Percentiles rank a stretch among this genome's conserved stretches.
Evolutionary conservation across 2,888 invertebrate species (phyloP).

Genomic region (Balanococcus diminutus): DNA sequence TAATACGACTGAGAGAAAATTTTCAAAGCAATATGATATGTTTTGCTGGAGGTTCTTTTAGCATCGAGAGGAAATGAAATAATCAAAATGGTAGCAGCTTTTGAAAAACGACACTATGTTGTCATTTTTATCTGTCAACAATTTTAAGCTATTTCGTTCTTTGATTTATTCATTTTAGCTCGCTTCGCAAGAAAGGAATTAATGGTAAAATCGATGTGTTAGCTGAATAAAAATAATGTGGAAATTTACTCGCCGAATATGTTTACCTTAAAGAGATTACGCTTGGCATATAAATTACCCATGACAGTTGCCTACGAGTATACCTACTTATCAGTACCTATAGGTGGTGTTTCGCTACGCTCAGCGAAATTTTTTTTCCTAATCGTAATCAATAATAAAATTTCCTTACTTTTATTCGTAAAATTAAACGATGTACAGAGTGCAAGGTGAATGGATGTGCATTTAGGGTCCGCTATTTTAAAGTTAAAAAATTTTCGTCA

Average conservation of each 20-base stretch:
- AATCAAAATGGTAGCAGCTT: background rate
- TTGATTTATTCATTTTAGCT: conserved; percentile 26
- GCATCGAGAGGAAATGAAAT: conserved; percentile 18
- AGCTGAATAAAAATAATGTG: conserved; percentile 39
- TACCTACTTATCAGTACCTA: too few species aligned
- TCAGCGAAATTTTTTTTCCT: too few species aligned
- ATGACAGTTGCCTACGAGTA: conserved; percentile 4
- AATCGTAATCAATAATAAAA: too few species aligned
- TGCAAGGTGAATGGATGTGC: too few species aligned
- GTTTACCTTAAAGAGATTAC: conserved; percentile 6
- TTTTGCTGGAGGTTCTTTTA: background rate
- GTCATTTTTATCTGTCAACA: conserved; percentile 40
- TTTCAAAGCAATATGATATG: background rate
- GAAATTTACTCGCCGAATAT: conserved; percentile 15
- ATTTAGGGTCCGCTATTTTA: too few species aligned
- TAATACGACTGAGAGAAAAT: background rate
- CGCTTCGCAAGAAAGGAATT: background rate
- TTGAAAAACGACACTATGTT: conserved; percentile 8
- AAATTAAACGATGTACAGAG: too few species aligned
- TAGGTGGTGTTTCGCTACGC: too few species aligned
- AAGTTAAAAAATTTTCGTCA: too few species aligned
- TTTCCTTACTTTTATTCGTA: too few species aligned
- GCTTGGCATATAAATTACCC: conserved; percentile 27
- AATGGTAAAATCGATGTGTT: conserved; percentile 43
- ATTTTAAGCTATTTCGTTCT: conserved; percentile 35